Conservation (phyloP, 2,888 invertebrate species). For the Limnephilus marmoratus region DNA sequence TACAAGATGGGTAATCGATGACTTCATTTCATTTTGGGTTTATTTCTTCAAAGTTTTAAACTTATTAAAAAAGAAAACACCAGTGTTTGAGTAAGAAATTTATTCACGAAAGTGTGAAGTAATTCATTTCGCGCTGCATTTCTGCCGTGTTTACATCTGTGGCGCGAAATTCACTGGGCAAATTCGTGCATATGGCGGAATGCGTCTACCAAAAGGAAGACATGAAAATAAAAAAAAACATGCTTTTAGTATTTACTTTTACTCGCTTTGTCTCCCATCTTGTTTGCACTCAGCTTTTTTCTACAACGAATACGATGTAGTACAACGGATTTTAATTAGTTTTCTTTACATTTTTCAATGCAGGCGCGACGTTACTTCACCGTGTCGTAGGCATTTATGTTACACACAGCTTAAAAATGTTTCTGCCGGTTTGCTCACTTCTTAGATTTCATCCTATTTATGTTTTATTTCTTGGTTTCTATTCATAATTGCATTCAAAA, state of each 20-base stretch:
- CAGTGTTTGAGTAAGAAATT: too few relatives aligned
- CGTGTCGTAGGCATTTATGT: not conserved
- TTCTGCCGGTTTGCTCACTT: not conserved
- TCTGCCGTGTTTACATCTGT: not conserved
- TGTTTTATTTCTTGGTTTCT: not conserved
- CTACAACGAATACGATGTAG: not conserved
- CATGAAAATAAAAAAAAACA: not conserved
- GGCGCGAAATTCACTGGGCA: not conserved
- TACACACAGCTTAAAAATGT: not conserved
- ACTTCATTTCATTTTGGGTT: too few relatives aligned
- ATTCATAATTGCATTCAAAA: not conserved
- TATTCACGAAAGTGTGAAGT: not conserved
- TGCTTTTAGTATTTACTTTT: conserved; percentile 14
- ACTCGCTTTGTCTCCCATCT: not conserved
- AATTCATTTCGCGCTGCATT: not conserved
- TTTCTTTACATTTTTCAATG: conserved; percentile 34
- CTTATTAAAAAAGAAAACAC: too few relatives aligned
- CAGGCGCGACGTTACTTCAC: not conserved
- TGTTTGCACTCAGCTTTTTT: conserved; percentile 18
- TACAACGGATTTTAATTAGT: conserved; percentile 34
- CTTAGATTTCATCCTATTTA: not conserved
- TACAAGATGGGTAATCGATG: too few relatives aligned
- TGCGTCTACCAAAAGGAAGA: not conserved
- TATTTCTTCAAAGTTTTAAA: too few relatives aligned
- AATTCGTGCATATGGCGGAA: not conserved